Conservation (phyloP, 53 echinoderm and acorn worm genomes). For the Henricia sp. region DNA sequence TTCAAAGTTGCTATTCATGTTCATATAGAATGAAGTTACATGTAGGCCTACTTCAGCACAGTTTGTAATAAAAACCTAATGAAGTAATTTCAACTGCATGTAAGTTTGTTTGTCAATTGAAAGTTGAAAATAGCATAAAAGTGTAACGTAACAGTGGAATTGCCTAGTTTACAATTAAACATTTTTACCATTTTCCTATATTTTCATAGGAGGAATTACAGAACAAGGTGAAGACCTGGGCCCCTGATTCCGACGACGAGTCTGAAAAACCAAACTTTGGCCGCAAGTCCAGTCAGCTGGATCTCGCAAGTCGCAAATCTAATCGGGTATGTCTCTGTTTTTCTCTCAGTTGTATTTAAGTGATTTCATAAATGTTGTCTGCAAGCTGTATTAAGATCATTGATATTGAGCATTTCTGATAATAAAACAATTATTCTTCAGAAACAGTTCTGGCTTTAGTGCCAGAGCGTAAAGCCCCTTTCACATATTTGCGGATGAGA, state of each 20-base stretch:
- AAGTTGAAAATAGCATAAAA: not conserved
- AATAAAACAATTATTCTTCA: too few relatives aligned
- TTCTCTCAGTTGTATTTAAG: too few relatives aligned
- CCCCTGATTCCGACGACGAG: constrained; percentile 96
- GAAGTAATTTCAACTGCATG: not conserved
- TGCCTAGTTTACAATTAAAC: too few relatives aligned
- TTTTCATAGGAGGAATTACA: constrained; percentile 77
- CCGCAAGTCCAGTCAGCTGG: constrained; percentile 65
- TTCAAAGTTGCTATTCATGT: too few relatives aligned
- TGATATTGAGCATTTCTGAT: too few relatives aligned
- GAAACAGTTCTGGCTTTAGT: too few relatives aligned
- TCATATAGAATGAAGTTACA: not conserved
- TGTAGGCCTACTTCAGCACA: not conserved
- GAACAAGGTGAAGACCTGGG: constrained; percentile 84
- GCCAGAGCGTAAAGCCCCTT: too few relatives aligned
- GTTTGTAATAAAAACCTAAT: not conserved
- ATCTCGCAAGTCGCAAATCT: constrained; percentile 68
- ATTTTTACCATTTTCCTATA: too few relatives aligned
- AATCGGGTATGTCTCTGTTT: constrained; percentile 65
- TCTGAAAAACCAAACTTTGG: constrained; percentile 78
- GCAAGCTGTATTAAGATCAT: too few relatives aligned
- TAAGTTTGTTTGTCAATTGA: not conserved
- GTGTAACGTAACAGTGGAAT: not conserved
- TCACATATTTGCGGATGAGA: too few relatives aligned
- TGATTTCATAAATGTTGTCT: too few relatives aligned